Conservation (phyloP, 2,113 vertebrate species). For the Calypte anna region DNA sequence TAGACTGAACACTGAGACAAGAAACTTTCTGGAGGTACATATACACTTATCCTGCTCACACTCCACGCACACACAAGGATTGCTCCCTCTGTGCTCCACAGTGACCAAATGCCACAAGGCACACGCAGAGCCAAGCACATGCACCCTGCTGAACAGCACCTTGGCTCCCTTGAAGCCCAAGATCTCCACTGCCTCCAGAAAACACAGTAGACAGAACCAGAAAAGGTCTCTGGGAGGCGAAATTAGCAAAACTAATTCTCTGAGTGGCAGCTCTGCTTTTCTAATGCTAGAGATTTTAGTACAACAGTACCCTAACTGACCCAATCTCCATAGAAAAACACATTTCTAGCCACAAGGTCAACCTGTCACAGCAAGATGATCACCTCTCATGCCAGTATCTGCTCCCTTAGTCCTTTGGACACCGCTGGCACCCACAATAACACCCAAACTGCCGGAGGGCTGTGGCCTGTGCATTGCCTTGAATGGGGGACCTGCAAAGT, state of each 20-base stretch:
- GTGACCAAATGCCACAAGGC: accelerated
- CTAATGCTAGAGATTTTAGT: neutral
- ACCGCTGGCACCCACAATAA: too few relatives aligned
- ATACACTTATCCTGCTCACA: accelerated
- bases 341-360: neutral
- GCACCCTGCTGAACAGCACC: accelerated
- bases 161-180: neutral
- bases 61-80: accelerated
- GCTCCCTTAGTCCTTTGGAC: accelerated
- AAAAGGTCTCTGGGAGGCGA: neutral
- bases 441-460: accelerated
- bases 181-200: neutral
- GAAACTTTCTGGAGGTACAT: too few relatives aligned
- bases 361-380: neutral
- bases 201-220: neutral
- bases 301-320: neutral
- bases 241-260: neutral
- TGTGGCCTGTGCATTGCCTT: accelerated
- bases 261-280: neutral
- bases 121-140: accelerated
- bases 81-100: neutral
- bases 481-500: neutral
- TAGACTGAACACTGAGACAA: neutral
- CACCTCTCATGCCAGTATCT: neutral
- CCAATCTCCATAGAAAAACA: neutral